Base-by-base conservation (phyloP, 2,113 vertebrate species). In the Larimichthys crocea region DNA sequence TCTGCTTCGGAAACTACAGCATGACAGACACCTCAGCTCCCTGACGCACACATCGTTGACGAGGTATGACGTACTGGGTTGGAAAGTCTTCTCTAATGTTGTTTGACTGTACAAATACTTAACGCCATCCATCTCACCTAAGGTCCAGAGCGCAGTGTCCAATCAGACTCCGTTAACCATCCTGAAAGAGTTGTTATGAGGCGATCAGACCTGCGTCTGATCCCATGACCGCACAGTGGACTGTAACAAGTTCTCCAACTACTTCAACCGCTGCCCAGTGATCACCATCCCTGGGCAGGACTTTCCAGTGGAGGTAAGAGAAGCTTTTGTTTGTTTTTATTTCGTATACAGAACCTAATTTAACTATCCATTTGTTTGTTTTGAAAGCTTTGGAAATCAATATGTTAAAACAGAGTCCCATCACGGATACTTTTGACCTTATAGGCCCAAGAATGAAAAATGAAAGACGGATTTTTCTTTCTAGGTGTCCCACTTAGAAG, bases 81-180 rank as follows among this genome's bases (percentile, higher is more conserved):
- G 22, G 17, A 48, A 20, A 70, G 4, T 46, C 55, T 61, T 1
- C 3, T 14, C 31, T 56, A 0, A 17, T 2, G 7, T 26, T 17
- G 42, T 65, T 48, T 46, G 11, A 9, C 11, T 63, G 44, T 42
- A 46, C 10, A 46, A 46, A 46, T 46, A 46, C 26, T 2, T 12
- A 68, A 12, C 20, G 19, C 19, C 15, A 42, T n/a, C 10, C 31
- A 3, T 40, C 12, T 49, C 35, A 8, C 40, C n/a, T 29, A 84
- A 99, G 98, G 98, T 99, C 71, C 98, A 99, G 98, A 99, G 92
- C 97, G 98, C 91, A 99, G 96, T 8, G 98, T 99, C 66, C 98
- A 99, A 86, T 99, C 98, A 1, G 98, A 99, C 90, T 99, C 94
- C 99, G 64, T 91, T 99, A 0, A 94, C 97, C 90, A 98, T 99